Percentiles rank a stretch among this genome's conserved stretches.
Evolutionary conservation across 2,888 invertebrate genomes (phyloP).

Genomic region (Hemithea aestivaria): DNA sequence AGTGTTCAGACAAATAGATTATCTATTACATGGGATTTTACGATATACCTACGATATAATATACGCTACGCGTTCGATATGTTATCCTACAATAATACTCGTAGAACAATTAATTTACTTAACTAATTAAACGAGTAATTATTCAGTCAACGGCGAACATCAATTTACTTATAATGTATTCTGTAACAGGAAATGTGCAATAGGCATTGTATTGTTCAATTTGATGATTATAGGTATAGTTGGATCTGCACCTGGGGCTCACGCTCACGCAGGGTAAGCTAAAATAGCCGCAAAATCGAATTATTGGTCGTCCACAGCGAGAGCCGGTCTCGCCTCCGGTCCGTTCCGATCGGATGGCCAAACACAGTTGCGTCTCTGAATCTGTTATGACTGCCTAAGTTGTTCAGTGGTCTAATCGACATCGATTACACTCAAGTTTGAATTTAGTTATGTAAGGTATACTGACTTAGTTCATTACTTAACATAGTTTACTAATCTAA

Average conservation of each 20-base stretch:
- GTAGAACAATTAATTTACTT: no score
- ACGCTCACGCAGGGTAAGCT: slow-evolving; percentile 47
- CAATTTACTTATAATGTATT: slow-evolving; percentile 6
- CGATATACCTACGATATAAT: no score
- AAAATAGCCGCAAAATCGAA: slow-evolving; percentile 74
- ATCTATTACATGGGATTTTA: no score
- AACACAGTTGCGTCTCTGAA: slow-evolving; percentile 46
- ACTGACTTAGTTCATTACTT: neutral
- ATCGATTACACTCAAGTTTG: slow-evolving; percentile 7
- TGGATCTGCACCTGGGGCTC: slow-evolving; percentile 57
- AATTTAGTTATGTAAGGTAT: neutral
- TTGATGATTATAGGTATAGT: slow-evolving; percentile 59
- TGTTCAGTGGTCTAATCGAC: slow-evolving; percentile 9
- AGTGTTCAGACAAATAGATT: no score
- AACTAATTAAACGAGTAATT: no score
- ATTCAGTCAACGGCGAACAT: no score
- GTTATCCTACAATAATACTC: no score
- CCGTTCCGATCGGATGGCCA: slow-evolving; percentile 47
- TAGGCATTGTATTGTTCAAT: slow-evolving; percentile 46
- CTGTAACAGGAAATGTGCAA: slow-evolving; percentile 5
- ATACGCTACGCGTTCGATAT: no score
- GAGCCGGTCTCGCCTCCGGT: slow-evolving; percentile 39
- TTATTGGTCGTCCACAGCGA: slow-evolving; percentile 64
- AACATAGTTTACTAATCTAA: no score
- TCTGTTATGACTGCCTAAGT: slow-evolving; percentile 39